Percentiles rank a stretch among this genome's conserved stretches.
phyloP scores from a whole-genome alignment of 2,888 invertebrate genomes.

The Lasioglossum marginatum region DNA sequence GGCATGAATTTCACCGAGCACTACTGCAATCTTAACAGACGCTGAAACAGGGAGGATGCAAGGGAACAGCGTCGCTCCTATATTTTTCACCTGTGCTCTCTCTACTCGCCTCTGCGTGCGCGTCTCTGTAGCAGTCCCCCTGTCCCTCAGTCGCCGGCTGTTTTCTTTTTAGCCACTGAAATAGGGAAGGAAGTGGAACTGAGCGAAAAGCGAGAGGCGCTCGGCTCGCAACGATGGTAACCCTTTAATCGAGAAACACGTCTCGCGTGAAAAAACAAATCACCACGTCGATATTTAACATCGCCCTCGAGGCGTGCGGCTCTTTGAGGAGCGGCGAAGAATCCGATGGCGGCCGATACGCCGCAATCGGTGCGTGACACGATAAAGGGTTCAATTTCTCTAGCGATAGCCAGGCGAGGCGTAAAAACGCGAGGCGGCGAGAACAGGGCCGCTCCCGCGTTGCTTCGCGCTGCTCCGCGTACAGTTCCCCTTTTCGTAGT shows the following conservation, averaged over 20 bases:
- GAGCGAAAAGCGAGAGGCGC: background rate
- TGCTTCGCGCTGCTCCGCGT: background rate
- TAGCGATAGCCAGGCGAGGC: constrained; percentile 35
- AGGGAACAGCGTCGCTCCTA: background rate
- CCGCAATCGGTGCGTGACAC: constrained; percentile 48
- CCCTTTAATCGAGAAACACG: constrained; percentile 15
- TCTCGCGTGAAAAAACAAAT: constrained; percentile 30
- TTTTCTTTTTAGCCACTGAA: constrained; percentile 5
- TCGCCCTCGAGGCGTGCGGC: constrained; percentile 41
- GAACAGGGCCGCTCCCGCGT: background rate
- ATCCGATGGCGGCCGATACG: constrained; percentile 43
- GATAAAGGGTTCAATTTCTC: constrained; percentile 56
- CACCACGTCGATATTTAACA: constrained; percentile 46
- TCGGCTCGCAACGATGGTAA: background rate
- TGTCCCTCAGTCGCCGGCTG: background rate
- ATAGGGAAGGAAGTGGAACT: background rate
- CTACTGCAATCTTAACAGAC: background rate
- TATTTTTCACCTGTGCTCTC: background rate
- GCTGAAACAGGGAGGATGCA: background rate
- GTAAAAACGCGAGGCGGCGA: constrained; percentile 29
- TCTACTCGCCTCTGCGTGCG: background rate
- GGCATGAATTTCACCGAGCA: background rate
- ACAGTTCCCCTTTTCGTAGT: constrained; percentile 34
- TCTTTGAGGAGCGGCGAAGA: constrained; percentile 47
- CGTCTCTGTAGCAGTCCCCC: background rate